These are phyloP conservation scores for Mylabris sibirica DNA, from an alignment of 2,888 invertebrate species.

Conservation along the genomic window DNA sequence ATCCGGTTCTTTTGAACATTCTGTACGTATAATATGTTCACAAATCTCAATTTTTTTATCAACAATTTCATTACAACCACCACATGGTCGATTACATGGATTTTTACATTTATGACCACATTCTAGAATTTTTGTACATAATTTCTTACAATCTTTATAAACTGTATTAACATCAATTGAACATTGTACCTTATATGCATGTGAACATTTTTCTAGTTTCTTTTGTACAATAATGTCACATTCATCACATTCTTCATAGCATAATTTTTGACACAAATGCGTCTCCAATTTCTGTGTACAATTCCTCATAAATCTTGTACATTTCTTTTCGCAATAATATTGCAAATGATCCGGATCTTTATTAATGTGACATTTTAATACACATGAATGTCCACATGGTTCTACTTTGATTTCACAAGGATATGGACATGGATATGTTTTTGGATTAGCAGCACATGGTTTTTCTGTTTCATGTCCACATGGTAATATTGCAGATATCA, in stretches of 20 bases:
- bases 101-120: constrained; percentile 66
- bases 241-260: constrained; percentile 64
- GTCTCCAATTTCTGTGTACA: constrained; percentile 55
- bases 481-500: constrained; percentile 46
- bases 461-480: constrained; percentile 61
- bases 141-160: constrained; percentile 58
- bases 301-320: constrained; percentile 60
- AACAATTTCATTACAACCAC: constrained; percentile 61
- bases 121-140: constrained; percentile 61
- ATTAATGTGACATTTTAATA: constrained; percentile 65
- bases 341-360: constrained; percentile 68
- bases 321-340: constrained; percentile 63
- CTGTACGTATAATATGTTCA: constrained; percentile 58
- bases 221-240: constrained; percentile 63
- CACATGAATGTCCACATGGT: constrained; percentile 73
- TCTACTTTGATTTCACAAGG: constrained; percentile 65
- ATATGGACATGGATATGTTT: constrained; percentile 58
- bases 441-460: constrained; percentile 58
- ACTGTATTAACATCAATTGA: constrained; percentile 55
- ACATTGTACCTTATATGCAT: constrained; percentile 60
- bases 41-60: constrained; percentile 60
- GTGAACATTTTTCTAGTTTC: constrained; percentile 63
- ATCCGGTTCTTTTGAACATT: constrained; percentile 58
- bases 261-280: constrained; percentile 54
- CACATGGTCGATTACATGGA: constrained; percentile 63